Evolutionary conservation across 2,113 vertebrate genomes (phyloP), one percentile per base, ranked within the genome.

Genomic region (Alexandromys fortis): DNA sequence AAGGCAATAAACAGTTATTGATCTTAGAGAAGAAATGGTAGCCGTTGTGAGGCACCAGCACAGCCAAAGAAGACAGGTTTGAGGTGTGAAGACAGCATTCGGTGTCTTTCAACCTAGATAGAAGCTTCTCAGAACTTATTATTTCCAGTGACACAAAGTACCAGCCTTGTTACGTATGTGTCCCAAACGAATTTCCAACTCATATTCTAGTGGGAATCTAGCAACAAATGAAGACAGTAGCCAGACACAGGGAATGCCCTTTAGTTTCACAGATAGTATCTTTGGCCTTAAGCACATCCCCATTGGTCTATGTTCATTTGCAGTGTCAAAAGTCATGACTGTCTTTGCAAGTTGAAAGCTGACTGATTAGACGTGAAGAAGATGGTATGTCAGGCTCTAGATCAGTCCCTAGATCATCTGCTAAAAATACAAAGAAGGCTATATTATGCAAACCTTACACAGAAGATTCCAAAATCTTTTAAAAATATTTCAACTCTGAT

Each of bases 401-500:
- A 87, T 75, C 88, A 68, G 30, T 78, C 35, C 12, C 87, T 33
- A 26, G n/a, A 73, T 19, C 26, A 55, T 77, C 21, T 70, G 73
- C 72, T 12, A 58, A 47, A n/a, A 92, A 45, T 24, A 7, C 14
- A 89, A 82, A 92, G 49, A 61, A 83, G 52, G 85, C 91, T 94
- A 49, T 49, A 78, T 42, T 88, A 83, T 6, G 8, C 63, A 38
- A 96, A 79, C 45, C n/a, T 35, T 90, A 93, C 91, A 77, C 93
- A n/a, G 28, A 98, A 97, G 97, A 55, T 2, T 38, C 38, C 22
- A 55, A 77, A 42, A n/a, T 94, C 52, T 91, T 94, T 95, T 92
- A 72, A 95, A 98, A 97, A 97, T 93, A 94, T 92, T 87, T 97
- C 76, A 94, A 83, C 85, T 47, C 70, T 95, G 63, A 95, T 79